phyloP scores from a whole-genome alignment of 2,797 vertebrate genomes.

The Pempheris klunzingeri region DNA sequence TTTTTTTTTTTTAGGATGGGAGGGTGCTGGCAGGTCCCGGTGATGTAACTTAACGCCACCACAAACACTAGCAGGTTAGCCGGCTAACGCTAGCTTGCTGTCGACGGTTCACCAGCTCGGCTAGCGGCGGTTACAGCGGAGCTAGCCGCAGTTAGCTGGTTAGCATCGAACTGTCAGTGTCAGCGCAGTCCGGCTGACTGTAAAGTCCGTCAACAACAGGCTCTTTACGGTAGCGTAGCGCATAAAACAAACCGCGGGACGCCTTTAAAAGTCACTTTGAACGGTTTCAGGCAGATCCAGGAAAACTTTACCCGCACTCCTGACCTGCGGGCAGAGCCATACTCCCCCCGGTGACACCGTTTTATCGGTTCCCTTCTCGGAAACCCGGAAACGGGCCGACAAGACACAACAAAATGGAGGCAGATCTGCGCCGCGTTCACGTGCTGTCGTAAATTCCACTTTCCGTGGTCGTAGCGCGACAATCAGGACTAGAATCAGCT shows the following conservation, averaged over 20 bases:
- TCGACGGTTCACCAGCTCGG: slow-evolving; percentile 13
- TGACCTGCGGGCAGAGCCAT: slow-evolving; percentile 67
- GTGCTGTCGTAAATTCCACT: slow-evolving; percentile 18
- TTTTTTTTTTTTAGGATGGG: neutral
- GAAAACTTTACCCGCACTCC: slow-evolving; percentile 66
- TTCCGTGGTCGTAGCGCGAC: too few relatives aligned
- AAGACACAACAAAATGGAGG: slow-evolving; percentile 88
- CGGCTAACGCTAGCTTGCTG: slow-evolving; percentile 57
- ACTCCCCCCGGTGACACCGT: slow-evolving; percentile 52
- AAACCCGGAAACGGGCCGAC: slow-evolving; percentile 84
- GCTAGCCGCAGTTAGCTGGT: slow-evolving; percentile 49
- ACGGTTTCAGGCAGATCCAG: neutral
- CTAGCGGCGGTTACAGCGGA: slow-evolving; percentile 14
- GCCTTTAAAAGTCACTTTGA: neutral
- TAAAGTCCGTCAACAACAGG: neutral
- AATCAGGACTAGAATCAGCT: too few relatives aligned
- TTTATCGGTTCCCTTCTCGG: slow-evolving; percentile 61
- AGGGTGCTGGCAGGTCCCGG: slow-evolving; percentile 29
- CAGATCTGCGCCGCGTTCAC: slow-evolving; percentile 59
- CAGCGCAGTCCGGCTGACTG: slow-evolving; percentile 27
- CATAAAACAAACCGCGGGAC: neutral
- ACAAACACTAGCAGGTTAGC: slow-evolving; percentile 47
- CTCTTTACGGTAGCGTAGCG: neutral
- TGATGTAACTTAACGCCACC: slow-evolving; percentile 42
- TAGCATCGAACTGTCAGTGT: slow-evolving; percentile 73